Percentiles rank a stretch among this genome's conserved stretches.
phyloP scores from a whole-genome alignment of 2,797 vertebrate genomes.

The Loriculus beryllinus region DNA sequence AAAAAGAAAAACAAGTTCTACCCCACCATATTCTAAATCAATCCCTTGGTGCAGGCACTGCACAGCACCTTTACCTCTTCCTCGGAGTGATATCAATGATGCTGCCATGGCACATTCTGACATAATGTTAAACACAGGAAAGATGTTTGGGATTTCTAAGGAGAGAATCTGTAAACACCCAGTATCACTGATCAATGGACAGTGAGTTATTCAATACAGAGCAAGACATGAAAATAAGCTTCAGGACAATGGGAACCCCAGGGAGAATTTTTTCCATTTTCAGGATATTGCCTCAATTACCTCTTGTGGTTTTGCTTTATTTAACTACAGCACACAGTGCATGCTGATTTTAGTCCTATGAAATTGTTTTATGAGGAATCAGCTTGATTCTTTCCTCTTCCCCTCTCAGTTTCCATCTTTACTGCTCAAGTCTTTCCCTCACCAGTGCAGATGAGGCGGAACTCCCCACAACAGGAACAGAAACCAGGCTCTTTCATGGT shows the following conservation, averaged over 20 bases:
- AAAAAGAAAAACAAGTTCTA: background rate
- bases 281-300: background rate
- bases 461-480: background rate
- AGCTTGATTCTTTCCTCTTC: background rate
- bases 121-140: background rate
- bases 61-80: background rate
- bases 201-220: background rate
- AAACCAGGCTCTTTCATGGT: background rate
- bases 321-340: background rate
- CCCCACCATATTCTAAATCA: background rate
- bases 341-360: background rate
- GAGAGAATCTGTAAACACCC: background rate
- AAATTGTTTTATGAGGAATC: background rate
- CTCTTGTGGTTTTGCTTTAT: background rate
- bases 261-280: background rate
- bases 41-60: background rate
- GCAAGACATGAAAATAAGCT: background rate
- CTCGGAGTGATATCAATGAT: background rate
- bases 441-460: background rate
- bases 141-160: background rate
- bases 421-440: background rate
- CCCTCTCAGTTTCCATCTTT: background rate
- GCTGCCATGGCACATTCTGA: background rate
- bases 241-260: background rate
- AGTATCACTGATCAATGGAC: background rate